These are phyloP conservation scores for Parazoanthus atlanticus DNA, from an alignment of 92 coral and sea anemone species.

Conservation along the genomic window DNA sequence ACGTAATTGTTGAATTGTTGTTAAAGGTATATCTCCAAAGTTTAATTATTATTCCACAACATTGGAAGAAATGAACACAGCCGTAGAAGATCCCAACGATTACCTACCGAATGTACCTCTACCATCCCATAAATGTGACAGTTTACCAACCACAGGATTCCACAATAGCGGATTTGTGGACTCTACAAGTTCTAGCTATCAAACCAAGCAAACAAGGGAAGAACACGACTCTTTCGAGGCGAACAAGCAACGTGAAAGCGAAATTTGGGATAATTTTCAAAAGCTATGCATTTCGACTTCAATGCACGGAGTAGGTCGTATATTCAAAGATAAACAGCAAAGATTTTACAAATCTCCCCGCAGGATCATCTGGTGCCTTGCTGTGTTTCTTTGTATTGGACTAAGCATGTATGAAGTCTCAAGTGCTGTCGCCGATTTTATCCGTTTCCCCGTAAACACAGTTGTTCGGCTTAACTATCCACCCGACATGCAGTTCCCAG, in stretches of 20 bases:
- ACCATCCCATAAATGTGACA: neutral
- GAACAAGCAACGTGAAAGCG: neutral
- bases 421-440: neutral
- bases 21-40: neutral
- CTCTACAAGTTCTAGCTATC: neutral
- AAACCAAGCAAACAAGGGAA: neutral
- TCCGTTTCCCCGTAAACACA: constrained; percentile 22
- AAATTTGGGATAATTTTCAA: neutral
- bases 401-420: neutral
- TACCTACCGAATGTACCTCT: neutral
- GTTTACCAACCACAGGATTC: neutral
- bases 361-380: neutral
- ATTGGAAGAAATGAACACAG: neutral
- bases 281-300: constrained; percentile 2
- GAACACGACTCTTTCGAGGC: neutral
- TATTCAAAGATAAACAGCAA: neutral
- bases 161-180: neutral
- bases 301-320: constrained; percentile 11
- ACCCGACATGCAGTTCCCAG: constrained; percentile 5
- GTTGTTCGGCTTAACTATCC: constrained; percentile 23
- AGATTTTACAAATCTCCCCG: neutral
- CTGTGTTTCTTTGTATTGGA: neutral
- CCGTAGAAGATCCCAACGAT: neutral
- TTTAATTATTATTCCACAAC: neutral
- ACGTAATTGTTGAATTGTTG: neutral